Evolutionary conservation across 2,113 vertebrate genomes (phyloP), one percentile per base, ranked within the genome.

Genomic region (Synodontis membranacea): DNA sequence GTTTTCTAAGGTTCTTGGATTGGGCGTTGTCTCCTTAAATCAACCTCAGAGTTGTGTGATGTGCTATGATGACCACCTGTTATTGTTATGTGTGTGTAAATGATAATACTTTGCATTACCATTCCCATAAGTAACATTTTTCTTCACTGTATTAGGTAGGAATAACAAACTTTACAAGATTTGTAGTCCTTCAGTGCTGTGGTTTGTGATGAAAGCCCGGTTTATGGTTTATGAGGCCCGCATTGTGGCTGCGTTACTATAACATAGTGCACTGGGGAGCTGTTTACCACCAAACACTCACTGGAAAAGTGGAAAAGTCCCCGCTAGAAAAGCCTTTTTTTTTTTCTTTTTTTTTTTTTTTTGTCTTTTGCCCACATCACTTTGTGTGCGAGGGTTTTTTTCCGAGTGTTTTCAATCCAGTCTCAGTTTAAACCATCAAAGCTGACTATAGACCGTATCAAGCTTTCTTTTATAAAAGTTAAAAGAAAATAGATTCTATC

Each of bases 241-340:
- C 5, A 8, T 8, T 50, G 72, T 48, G 42, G 37, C 21, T 23
- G 1, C 19, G 44, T 72, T 42, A 72, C 39, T 72, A 4, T 25
- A 72, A 42, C 58, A 0, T 15, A n/a, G 4, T 15, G 44, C 72
- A 15, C 72, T 48, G 72, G 25, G 12, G 72, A 48, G 42, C 12
- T 46, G 44, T 46, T 75, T 75, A 75, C 10, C 72, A 75, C 10
- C 72, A 46, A 75, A 75, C 72, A 28, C 72, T 75, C 25, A 48
- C 25, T 75, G n/a, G n/a, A n/a, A n/a, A n/a, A n/a, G n/a, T n/a
- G n/a, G n/a, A n/a, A n/a, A n/a, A 48, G 48, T n/a, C 44, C 72
- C 7, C 14, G 11, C 19, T 72, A 39, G 68, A 44, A 23, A 25
- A 10, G 4, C 23, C 8, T 21, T 21, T 34, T 19, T 64, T 25